Conservation (phyloP, 2,888 invertebrate genomes). For the Anoplius nigerrimus region DNA sequence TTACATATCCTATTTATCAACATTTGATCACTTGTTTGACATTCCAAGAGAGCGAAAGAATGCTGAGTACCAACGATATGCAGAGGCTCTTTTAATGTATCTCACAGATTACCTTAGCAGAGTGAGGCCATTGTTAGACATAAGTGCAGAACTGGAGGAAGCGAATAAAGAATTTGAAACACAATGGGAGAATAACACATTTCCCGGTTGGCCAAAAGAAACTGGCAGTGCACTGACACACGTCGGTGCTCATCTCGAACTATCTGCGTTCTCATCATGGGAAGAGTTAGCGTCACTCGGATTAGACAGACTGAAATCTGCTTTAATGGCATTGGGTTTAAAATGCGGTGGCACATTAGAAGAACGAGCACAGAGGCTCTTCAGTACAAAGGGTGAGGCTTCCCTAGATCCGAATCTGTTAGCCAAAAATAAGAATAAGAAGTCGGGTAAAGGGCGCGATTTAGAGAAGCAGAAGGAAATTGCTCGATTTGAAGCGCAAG, state of each 20-base stretch:
- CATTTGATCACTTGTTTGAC: slow-evolving; percentile 97
- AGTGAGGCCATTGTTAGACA: slow-evolving; percentile 90
- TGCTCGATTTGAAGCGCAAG: slow-evolving; percentile 91
- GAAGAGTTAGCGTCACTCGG: slow-evolving; percentile 98
- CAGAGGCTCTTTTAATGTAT: slow-evolving; percentile 89
- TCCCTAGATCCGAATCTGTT: slow-evolving; percentile 93
- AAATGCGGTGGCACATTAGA: slow-evolving; percentile 99
- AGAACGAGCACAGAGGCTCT: slow-evolving; percentile 96
- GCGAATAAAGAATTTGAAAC: slow-evolving; percentile 87
- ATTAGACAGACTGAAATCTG: slow-evolving; percentile 97
- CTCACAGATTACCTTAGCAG: slow-evolving; percentile 88
- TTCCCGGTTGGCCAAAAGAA: slow-evolving; percentile 99
- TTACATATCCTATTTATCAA: slow-evolving; percentile 95
- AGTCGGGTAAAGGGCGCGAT: slow-evolving; percentile 79
- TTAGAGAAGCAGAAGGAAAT: slow-evolving; percentile 89
- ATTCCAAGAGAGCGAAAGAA: slow-evolving; percentile 94
- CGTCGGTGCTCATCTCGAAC: slow-evolving; percentile 96
- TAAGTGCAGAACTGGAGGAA: slow-evolving; percentile 86
- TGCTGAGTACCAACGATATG: slow-evolving; percentile 90
- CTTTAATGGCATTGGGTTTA: slow-evolving; percentile 95
- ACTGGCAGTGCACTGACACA: slow-evolving; percentile 94
- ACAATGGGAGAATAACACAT: slow-evolving; percentile 92
- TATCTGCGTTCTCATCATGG: slow-evolving; percentile 98
- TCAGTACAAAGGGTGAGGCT: slow-evolving; percentile 95
- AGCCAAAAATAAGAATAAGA: slow-evolving; percentile 91